A percentile compares a stretch with the other conserved stretches of the same genome.
Evolutionary conservation across 2,113 vertebrate species (phyloP).

Genomic region (Microtus pennsylvanicus): DNA sequence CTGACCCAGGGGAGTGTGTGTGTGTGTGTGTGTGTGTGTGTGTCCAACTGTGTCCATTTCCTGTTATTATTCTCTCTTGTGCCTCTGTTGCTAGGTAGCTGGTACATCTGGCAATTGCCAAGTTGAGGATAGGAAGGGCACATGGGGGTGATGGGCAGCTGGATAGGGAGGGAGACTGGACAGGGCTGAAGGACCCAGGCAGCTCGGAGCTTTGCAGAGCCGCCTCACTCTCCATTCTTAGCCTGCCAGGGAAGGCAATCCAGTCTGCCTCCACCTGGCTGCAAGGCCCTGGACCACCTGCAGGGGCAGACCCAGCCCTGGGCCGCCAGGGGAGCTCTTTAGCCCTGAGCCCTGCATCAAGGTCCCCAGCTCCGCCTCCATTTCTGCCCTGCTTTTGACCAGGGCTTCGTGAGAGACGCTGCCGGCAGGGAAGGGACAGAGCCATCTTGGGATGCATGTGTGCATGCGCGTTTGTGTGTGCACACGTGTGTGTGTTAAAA

Average conservation of each 20-base stretch:
- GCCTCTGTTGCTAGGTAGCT: constrained; percentile 85
- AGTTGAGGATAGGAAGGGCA: neutral
- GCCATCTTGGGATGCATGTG: constrained; percentile 86
- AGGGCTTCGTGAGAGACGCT: constrained; percentile 22
- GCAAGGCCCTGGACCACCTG: constrained; percentile 22
- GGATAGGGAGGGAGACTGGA: neutral
- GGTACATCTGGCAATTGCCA: neutral
- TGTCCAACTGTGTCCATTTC: neutral
- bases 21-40: neutral
- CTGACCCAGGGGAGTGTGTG: constrained; percentile 26
- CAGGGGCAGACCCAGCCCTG: constrained; percentile 44
- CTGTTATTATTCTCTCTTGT: neutral
- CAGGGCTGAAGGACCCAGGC: constrained; percentile 34
- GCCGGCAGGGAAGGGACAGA: constrained; percentile 71
- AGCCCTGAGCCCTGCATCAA: neutral
- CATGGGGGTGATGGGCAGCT: neutral
- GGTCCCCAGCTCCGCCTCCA: constrained; percentile 15
- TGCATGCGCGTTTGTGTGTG: constrained; percentile 14
- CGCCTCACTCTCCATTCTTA: too few species aligned
- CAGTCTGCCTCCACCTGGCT: neutral
- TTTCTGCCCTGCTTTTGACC: constrained; percentile 51
- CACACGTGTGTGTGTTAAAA: constrained; percentile 30
- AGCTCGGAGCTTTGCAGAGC: constrained; percentile 78
- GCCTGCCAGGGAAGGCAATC: too few species aligned
- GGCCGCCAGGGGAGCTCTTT: neutral